Evolutionary conservation across 1,140 invertebrate genomes (phyloP).

Genomic region (Prorops nasuta): DNA sequence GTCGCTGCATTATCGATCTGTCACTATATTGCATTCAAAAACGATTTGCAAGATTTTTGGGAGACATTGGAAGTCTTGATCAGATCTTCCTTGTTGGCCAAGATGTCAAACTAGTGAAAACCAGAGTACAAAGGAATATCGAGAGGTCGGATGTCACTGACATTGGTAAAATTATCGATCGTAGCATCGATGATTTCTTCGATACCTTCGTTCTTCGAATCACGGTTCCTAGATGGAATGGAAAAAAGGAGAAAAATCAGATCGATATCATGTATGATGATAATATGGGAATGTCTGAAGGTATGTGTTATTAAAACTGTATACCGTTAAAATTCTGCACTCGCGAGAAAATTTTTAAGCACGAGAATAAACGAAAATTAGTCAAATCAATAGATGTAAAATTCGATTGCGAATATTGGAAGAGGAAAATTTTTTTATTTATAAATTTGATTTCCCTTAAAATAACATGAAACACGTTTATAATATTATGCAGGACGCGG

Average conservation of each 20-base stretch:
- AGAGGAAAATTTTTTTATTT: too few relatives aligned
- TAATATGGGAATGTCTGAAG: slow-evolving; percentile 30
- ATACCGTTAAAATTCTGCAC: not conserved
- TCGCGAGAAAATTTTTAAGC: too few relatives aligned
- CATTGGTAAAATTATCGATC: slow-evolving; percentile 52
- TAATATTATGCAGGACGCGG: slow-evolving; percentile 31
- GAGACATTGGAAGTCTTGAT: slow-evolving; percentile 51
- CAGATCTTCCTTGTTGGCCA: slow-evolving; percentile 58
- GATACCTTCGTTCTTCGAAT: slow-evolving; percentile 56
- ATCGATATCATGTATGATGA: slow-evolving; percentile 50
- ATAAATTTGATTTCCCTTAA: too few relatives aligned
- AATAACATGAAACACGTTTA: too few relatives aligned
- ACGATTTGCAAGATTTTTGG: slow-evolving; percentile 55
- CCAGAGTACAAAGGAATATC: not conserved
- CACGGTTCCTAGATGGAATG: slow-evolving; percentile 42
- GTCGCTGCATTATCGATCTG: slow-evolving; percentile 45
- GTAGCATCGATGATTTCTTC: slow-evolving; percentile 58
- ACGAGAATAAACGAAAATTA: too few relatives aligned
- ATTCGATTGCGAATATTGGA: too few relatives aligned
- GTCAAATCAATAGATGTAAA: too few relatives aligned
- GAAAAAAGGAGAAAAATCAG: slow-evolving; percentile 39
- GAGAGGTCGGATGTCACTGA: not conserved
- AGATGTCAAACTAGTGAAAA: slow-evolving; percentile 57
- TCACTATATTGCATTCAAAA: slow-evolving; percentile 58
- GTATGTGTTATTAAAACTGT: slow-evolving; percentile 21